A percentile compares a stretch with the other conserved stretches of the same genome.
Evolutionary conservation across 30 jellyfish, hydroid and myxozoan genomes (phyloP).

Genomic region (Morbakka virulenta): DNA sequence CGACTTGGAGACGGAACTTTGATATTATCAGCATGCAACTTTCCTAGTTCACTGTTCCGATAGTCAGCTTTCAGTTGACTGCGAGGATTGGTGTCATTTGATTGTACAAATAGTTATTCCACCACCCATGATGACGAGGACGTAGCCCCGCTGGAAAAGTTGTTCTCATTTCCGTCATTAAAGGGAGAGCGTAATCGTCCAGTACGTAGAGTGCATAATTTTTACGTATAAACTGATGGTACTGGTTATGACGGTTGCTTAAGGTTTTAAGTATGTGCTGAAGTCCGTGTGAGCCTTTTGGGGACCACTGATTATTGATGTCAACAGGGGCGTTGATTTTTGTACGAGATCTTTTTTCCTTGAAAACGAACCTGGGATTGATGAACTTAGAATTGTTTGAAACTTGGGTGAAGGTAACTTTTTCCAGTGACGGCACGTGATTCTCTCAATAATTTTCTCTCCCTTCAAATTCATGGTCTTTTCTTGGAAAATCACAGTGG

Average conservation of each 20-base stretch:
- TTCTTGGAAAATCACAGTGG: conserved; percentile 51
- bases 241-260: conserved; percentile 31
- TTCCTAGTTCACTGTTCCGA: too few relatives aligned
- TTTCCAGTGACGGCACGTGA: conserved; percentile 54
- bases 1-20: too few relatives aligned
- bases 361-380: conserved; percentile 42
- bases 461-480: conserved; percentile 24
- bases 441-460: conserved; percentile 33
- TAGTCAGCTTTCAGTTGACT: conserved; percentile 6
- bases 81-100: conserved; percentile 48
- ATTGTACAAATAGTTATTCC: conserved; percentile 48
- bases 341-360: conserved; percentile 58
- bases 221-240: conserved; percentile 36
- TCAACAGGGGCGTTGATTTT: conserved; percentile 5
- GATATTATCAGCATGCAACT: too few relatives aligned
- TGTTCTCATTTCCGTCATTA: conserved; percentile 57
- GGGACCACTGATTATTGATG: conserved; percentile 54
- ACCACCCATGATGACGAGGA: conserved; percentile 64
- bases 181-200: conserved; percentile 51
- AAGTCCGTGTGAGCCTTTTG: conserved; percentile 53
- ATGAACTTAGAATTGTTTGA: neutral
- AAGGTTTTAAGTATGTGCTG: conserved; percentile 52
- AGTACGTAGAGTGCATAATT: conserved; percentile 47
- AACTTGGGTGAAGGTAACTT: conserved; percentile 43
- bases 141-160: conserved; percentile 51